phyloP scores from a whole-genome alignment of 53 echinoderm and acorn worm genomes.

The Stichopus horrens region DNA sequence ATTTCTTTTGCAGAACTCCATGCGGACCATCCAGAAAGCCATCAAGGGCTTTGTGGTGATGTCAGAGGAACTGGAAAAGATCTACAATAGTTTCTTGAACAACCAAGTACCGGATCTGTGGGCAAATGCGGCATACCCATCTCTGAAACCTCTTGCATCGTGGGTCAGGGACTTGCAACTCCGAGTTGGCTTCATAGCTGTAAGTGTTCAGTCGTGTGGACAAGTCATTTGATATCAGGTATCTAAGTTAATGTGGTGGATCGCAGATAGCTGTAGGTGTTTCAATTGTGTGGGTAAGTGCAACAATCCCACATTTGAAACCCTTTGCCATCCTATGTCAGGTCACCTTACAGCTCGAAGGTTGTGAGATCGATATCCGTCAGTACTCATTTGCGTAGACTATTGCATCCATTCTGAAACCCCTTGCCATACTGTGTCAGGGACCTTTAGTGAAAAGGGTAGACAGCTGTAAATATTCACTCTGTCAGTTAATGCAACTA shows the following conservation, averaged over 20 bases:
- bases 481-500: no score
- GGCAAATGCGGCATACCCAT: constrained; percentile 97
- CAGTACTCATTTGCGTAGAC: no score
- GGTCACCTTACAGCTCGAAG: no score
- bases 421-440: no score
- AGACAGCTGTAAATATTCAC: no score
- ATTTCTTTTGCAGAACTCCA: constrained; percentile 62
- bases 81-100: constrained; percentile 96
- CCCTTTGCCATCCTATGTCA: no score
- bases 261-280: background rate
- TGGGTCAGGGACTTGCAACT: constrained; percentile 96
- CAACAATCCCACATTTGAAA: no score
- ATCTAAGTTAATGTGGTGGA: background rate
- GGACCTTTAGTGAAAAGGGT: no score
- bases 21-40: constrained; percentile 97
- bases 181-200: constrained; percentile 85
- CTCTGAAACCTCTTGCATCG: constrained; percentile 90
- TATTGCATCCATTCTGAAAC: no score
- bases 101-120: constrained; percentile 95
- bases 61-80: constrained; percentile 94
- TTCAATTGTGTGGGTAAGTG: background rate
- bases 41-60: constrained; percentile 99
- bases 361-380: no score
- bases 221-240: background rate
- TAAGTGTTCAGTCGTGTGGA: constrained; percentile 49